Base-by-base conservation (phyloP, 2,888 invertebrate species). In the Alsophila aescularia region DNA sequence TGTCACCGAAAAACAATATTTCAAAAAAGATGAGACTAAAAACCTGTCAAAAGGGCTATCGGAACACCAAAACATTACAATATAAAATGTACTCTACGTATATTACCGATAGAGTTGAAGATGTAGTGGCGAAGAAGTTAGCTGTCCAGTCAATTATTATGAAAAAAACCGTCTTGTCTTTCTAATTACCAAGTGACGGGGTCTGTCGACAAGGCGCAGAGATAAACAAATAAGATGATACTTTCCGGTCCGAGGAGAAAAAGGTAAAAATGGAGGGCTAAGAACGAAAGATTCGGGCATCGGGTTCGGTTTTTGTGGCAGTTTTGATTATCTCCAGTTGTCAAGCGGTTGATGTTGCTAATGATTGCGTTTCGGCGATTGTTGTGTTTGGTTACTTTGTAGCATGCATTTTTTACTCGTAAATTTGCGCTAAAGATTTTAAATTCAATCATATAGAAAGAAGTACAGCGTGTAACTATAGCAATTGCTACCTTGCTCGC, bases 171-270 rank as follows among this genome's bases (percentile, higher is more conserved):
- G 75, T 75, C 84, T 81, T 85, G 87, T 87, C 83, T 83, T 77
- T 81, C 85, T 87, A 87, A 89, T 89, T 87, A 87, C 79, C 75
- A 81, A 75, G 81, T 77, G 86, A 87, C 81, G 86, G 77, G 72
- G 77, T 71, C 82, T 81, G 86, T 83, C 83, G 83, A 84, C 87
- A 82, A 76, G 76, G 73, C 73, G 73, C 60, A 34, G 79, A 88
- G 89, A 90, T 89, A 89, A 90, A 88, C 85, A 86, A 87, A 87
- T 86, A 84, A 86, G 84, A 85, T 72, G 85, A 85, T 79, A 81
- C 81, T 83, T 84, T 85, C 85, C 83, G 83, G 82, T 81, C 74
- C 39, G 52, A 35, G 50, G 43, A 21, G 47, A 48, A 51, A 58
- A 59, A 54, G 34, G 43, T 39, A 48, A 27, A 52, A 57, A 56